phyloP scores from a whole-genome alignment of 2,113 vertebrate species.

The Micronycteris hirsuta region DNA sequence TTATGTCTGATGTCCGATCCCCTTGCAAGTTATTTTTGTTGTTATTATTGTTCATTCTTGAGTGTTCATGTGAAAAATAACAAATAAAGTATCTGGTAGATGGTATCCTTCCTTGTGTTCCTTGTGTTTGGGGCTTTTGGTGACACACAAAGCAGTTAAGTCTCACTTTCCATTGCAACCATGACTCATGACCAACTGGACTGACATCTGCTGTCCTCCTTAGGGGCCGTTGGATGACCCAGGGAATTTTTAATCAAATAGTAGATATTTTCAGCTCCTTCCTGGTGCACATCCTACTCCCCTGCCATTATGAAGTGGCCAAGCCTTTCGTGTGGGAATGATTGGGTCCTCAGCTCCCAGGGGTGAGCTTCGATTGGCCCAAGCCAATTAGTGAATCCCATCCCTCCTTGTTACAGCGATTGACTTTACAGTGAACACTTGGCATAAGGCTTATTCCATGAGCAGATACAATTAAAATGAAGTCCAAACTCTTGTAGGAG shows the following conservation, averaged over 20 bases:
- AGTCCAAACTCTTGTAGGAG: neutral
- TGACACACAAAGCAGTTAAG: neutral
- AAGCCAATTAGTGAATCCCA: neutral
- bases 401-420: neutral
- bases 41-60: conserved; percentile 16
- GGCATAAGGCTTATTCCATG: neutral
- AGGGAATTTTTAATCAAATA: neutral
- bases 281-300: neutral
- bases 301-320: neutral
- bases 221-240: neutral
- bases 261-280: neutral
- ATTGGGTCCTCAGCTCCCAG: neutral
- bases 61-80: conserved; percentile 11
- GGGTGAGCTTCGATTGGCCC: neutral
- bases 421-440: neutral
- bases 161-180: neutral
- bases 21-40: conserved; percentile 21
- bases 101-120: neutral
- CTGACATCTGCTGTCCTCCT: neutral
- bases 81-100: conserved; percentile 47
- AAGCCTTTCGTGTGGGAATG: neutral
- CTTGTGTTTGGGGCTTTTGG: neutral
- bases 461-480: neutral
- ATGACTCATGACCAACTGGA: neutral
- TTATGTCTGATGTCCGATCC: neutral